Percentiles rank a stretch among this genome's conserved stretches.
Evolutionary conservation across 1,140 invertebrate species (phyloP).

Genomic region (Antheraea pernyi): DNA sequence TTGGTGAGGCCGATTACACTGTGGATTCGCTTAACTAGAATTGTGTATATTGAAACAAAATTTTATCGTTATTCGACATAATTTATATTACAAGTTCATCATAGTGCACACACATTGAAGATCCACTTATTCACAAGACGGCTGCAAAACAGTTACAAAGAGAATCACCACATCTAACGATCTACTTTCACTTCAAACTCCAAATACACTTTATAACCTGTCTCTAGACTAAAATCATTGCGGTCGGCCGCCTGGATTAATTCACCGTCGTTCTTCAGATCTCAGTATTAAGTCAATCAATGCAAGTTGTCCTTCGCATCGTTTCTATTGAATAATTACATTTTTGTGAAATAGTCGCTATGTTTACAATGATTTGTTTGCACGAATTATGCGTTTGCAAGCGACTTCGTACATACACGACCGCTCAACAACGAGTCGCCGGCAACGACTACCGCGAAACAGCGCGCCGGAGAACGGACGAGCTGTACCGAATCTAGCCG

Average conservation of each 20-base stretch:
- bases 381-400: slow-evolving; percentile 18
- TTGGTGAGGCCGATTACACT: slow-evolving; percentile 8
- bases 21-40: neutral
- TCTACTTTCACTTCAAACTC: slow-evolving; percentile 67
- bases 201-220: slow-evolving; percentile 55
- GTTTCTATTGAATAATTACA: slow-evolving; percentile 45
- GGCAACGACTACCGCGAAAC: slow-evolving; percentile 30
- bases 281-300: neutral
- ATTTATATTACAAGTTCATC: neutral
- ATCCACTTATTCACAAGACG: slow-evolving; percentile 14
- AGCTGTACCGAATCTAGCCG: slow-evolving; percentile 41
- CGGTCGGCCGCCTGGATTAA: slow-evolving; percentile 53
- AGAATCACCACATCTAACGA: slow-evolving; percentile 42
- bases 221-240: slow-evolving; percentile 53
- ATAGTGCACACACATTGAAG: neutral
- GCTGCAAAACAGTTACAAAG: slow-evolving; percentile 35
- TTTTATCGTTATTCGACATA: neutral
- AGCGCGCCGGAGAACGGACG: slow-evolving; percentile 17
- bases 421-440: slow-evolving; percentile 23
- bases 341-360: slow-evolving; percentile 55
- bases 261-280: neutral
- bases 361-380: slow-evolving; percentile 51
- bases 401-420: slow-evolving; percentile 21
- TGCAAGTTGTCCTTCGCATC: slow-evolving; percentile 2
- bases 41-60: neutral